Evolutionary conservation across 2,888 invertebrate species (phyloP).

Genomic region (Luffia ferchaultella): DNA sequence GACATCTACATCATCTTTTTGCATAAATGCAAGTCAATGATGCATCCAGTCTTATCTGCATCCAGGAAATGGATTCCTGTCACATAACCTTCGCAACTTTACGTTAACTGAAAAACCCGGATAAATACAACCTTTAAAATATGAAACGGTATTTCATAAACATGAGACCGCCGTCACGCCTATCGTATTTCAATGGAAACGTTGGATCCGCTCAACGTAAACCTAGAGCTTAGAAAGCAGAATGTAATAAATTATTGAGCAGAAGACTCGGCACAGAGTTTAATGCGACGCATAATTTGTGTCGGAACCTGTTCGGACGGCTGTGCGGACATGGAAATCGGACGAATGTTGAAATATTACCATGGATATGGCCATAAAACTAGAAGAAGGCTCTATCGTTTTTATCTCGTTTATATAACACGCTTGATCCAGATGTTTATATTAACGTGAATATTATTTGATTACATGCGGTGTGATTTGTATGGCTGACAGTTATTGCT

Average conservation of each 20-base stretch:
- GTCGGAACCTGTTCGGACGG: conserved; percentile 37
- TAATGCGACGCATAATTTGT: conserved; percentile 41
- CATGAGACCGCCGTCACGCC: conserved; percentile 4
- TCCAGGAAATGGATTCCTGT: too few relatives aligned
- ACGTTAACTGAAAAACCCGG: too few relatives aligned
- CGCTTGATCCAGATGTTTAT: too few relatives aligned
- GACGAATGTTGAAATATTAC: conserved; percentile 17
- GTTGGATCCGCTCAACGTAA: conserved; percentile 14
- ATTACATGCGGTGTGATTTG: too few relatives aligned
- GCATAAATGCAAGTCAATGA: too few relatives aligned
- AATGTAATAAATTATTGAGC: conserved; percentile 41
- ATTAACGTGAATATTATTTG: too few relatives aligned
- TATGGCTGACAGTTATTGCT: too few relatives aligned
- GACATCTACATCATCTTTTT: too few relatives aligned
- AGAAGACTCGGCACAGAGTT: conserved; percentile 37
- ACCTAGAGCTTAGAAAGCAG: conserved; percentile 43
- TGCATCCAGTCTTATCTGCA: too few relatives aligned
- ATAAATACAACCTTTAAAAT: too few relatives aligned
- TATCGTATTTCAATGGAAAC: conserved; percentile 12
- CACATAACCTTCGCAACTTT: too few relatives aligned
- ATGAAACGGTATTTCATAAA: not conserved
- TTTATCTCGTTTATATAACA: conserved; percentile 8
- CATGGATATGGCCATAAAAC: conserved; percentile 9
- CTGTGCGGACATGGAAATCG: conserved; percentile 15
- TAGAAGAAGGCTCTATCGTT: conserved; percentile 7